A percentile compares a stretch with the other conserved stretches of the same genome.
Conservation (phyloP, 2,113 vertebrate genomes). For the Otocyon megalotis region DNA sequence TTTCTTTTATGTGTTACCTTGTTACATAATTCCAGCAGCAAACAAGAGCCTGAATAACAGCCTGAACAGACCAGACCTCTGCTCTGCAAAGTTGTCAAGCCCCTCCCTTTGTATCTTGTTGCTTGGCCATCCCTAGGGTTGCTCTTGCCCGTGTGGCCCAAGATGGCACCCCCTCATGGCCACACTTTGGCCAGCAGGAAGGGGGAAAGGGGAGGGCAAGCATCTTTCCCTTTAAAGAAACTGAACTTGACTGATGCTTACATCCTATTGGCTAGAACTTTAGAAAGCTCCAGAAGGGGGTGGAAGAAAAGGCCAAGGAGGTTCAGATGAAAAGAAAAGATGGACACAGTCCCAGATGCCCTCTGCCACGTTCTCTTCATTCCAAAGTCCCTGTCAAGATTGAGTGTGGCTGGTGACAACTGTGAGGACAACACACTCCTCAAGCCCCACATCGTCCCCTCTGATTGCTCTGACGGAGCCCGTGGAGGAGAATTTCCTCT, state of each 20-base stretch:
- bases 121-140: background rate
- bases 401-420: background rate
- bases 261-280: background rate
- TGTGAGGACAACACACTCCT: background rate
- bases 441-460: too few species aligned
- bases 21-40: background rate
- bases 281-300: background rate
- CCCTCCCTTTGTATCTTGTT: background rate
- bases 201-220: background rate
- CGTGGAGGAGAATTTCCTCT: too few species aligned
- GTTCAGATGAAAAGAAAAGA: background rate
- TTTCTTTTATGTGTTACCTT: background rate
- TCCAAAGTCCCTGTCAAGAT: background rate
- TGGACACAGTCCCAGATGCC: too few species aligned
- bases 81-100: background rate
- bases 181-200: background rate
- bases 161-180: accelerated
- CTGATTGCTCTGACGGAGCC: accelerated
- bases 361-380: background rate
- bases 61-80: background rate
- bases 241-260: background rate
- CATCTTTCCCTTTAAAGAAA: background rate
- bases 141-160: background rate
- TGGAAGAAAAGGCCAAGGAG: background rate
- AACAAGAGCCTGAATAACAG: background rate